phyloP scores from a whole-genome alignment of 2,797 vertebrate species.

The Hippopotamyrus pictus region DNA sequence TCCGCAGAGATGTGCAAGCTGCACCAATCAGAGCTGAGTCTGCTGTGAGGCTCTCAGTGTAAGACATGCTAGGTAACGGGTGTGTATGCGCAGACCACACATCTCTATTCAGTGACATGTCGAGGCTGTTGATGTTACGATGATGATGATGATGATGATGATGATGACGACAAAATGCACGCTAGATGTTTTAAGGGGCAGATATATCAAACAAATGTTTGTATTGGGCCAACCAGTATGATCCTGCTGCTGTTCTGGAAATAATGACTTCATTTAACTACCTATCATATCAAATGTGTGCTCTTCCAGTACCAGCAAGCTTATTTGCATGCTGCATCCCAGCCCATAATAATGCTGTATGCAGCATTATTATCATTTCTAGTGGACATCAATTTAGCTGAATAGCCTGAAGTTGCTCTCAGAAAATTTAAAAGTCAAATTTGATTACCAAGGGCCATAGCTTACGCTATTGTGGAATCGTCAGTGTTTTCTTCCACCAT shows the following conservation, averaged over 20 bases:
- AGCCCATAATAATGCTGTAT: slow-evolving; percentile 16
- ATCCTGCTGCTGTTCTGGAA: neutral
- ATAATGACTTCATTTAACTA: slow-evolving; percentile 10
- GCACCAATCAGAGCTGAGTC: neutral
- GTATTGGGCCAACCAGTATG: neutral
- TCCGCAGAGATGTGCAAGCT: neutral
- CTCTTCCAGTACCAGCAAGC: neutral
- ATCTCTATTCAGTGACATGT: neutral
- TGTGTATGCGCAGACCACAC: neutral
- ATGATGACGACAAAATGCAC: neutral
- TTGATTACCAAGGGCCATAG: neutral
- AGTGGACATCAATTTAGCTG: slow-evolving; percentile 16
- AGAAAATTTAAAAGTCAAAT: slow-evolving; percentile 13
- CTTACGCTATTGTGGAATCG: neutral
- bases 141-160: neutral
- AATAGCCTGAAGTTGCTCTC: slow-evolving; percentile 18
- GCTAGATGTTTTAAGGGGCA: neutral
- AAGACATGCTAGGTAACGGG: neutral
- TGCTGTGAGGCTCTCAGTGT: neutral
- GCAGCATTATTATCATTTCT: slow-evolving; percentile 15
- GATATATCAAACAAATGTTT: neutral
- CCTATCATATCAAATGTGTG: neutral
- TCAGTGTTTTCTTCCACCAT: neutral
- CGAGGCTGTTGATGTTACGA: neutral
- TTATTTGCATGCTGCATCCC: slow-evolving; percentile 13